Conservation (phyloP, 2,888 invertebrate species). For the Tridacna gigas region DNA sequence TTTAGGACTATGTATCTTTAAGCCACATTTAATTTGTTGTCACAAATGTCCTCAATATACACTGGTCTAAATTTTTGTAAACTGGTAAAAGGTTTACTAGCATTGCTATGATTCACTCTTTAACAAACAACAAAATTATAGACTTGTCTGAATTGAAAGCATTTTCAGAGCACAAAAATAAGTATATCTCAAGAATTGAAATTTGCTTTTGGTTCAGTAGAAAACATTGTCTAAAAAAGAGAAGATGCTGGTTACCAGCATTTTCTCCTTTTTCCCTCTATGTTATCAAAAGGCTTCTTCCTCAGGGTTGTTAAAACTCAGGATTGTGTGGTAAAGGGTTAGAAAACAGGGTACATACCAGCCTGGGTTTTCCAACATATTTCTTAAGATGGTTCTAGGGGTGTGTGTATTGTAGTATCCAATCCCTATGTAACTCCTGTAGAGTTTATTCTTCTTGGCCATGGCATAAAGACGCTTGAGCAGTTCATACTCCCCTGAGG, state of each 20-base stretch:
- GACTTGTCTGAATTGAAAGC: no score
- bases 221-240: neutral
- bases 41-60: no score
- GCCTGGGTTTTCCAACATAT: slow-evolving; percentile 99
- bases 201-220: neutral
- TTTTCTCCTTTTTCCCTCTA: neutral
- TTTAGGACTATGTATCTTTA: no score
- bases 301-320: no score
- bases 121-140: no score
- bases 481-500: slow-evolving; percentile 94
- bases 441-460: slow-evolving; percentile 92
- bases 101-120: no score
- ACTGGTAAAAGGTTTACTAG: no score
- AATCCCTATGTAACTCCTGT: slow-evolving; percentile 99
- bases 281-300: neutral
- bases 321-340: no score
- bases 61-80: no score
- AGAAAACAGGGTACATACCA: slow-evolving; percentile 88
- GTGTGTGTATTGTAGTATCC: slow-evolving; percentile 99
- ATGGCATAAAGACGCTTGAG: slow-evolving; percentile 86
- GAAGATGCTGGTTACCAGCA: neutral
- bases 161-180: no score
- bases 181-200: no score
- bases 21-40: no score
- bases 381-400: slow-evolving; percentile 97